phyloP scores from a whole-genome alignment of 37 sponge, comb jelly and placozoan species.

The Hormiphora californensis region DNA sequence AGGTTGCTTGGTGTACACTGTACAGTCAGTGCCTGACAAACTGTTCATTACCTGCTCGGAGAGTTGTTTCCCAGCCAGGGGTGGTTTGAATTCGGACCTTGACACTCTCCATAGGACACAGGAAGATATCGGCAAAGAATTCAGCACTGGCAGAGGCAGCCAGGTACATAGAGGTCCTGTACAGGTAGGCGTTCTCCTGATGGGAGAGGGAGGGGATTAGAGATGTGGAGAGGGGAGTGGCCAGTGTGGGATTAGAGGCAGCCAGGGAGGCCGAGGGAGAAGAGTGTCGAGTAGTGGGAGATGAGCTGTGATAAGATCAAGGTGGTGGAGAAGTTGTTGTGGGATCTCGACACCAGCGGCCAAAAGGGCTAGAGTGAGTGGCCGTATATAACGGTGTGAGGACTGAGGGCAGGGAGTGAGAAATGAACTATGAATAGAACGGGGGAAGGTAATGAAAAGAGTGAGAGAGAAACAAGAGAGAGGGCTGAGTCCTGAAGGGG shows the following conservation, averaged over 20 bases:
- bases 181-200: constrained; percentile 78
- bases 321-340: no score
- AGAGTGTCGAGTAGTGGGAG: background rate
- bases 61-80: constrained; percentile 86
- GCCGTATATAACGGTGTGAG: no score
- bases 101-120: constrained; percentile 96
- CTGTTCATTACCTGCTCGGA: constrained; percentile 64
- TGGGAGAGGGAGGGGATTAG: no score
- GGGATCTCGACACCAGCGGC: no score
- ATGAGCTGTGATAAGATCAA: background rate
- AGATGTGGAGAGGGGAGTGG: background rate
- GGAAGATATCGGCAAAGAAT: constrained; percentile 99
- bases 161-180: constrained; percentile 88
- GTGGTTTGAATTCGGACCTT: constrained; percentile 96
- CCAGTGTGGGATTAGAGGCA: background rate
- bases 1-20: no score
- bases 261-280: background rate
- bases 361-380: no score
- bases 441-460: no score
- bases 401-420: no score
- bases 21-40: no score
- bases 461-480: no score
- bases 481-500: no score
- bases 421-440: no score
- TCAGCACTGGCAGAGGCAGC: constrained; percentile 98